These are phyloP conservation scores for Masnerella sp. DNA, from an alignment of 2,888 invertebrate genomes.

Conservation along the genomic window DNA sequence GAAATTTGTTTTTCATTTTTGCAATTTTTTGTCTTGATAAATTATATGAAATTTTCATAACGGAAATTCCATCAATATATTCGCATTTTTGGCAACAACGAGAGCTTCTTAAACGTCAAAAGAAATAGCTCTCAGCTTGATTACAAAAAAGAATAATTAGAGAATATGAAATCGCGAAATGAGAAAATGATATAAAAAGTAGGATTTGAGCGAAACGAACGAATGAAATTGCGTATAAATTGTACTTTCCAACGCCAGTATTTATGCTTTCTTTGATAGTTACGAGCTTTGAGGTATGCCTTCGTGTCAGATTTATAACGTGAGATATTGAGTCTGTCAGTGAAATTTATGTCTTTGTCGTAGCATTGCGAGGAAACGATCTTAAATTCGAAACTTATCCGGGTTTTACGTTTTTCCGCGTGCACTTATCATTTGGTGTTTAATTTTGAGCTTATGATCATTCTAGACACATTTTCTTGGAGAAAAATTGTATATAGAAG, in stretches of 20 bases:
- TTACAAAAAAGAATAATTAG: no score
- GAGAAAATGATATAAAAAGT: no score
- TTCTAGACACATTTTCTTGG: not conserved
- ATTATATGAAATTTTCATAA: no score
- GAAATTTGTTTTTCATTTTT: no score
- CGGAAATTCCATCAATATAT: no score
- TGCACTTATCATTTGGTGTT: conserved; percentile 1
- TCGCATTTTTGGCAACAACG: no score
- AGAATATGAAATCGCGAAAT: no score
- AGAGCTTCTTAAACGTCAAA: no score
- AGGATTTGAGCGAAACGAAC: no score
- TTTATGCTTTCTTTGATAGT: conserved; percentile 16
- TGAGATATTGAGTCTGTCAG: conserved; percentile 41
- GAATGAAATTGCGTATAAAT: not conserved
- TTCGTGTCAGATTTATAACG: conserved; percentile 42
- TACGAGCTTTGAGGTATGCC: conserved; percentile 21
- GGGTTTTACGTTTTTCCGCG: not conserved
- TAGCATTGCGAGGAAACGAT: conserved; percentile 4
- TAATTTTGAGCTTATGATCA: no score
- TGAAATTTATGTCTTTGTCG: conserved; percentile 38
- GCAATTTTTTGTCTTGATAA: no score
- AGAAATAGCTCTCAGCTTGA: no score
- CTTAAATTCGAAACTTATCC: conserved; percentile 29
- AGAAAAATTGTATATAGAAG: not conserved
- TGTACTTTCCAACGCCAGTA: conserved; percentile 5